A percentile compares a stretch with the other conserved stretches of the same genome.
Evolutionary conservation across 2,888 invertebrate species (phyloP).

Genomic region (Synanthedon vespiformis): DNA sequence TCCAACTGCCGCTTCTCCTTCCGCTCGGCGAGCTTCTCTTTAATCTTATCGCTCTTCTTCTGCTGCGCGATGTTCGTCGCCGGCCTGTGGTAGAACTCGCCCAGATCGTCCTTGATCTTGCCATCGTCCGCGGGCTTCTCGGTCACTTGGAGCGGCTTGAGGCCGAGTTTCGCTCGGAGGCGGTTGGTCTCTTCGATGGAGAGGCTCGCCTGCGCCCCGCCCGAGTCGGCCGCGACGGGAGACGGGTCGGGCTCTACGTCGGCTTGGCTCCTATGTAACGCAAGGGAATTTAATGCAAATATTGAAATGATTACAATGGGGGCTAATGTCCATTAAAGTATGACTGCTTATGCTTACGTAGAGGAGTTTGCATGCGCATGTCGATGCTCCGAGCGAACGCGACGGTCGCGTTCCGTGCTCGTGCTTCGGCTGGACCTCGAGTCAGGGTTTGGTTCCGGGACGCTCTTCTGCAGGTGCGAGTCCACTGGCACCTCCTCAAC

Average conservation of each 20-base stretch:
- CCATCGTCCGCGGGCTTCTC: constrained; percentile 50
- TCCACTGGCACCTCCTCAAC: constrained; percentile 66
- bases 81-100: constrained; percentile 90
- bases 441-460: constrained; percentile 12
- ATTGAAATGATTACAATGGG: too few species aligned
- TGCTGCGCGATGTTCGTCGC: constrained; percentile 81
- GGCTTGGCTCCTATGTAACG: constrained; percentile 4
- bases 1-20: constrained; percentile 85
- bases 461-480: constrained; percentile 32
- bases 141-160: constrained; percentile 87
- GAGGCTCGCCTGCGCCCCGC: constrained; percentile 67
- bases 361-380: too few species aligned
- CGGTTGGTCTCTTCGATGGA: constrained; percentile 90
- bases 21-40: constrained; percentile 80
- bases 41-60: constrained; percentile 82
- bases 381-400: constrained; percentile 11
- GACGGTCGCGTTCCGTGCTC: constrained; percentile 22
- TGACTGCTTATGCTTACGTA: too few species aligned
- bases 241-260: constrained; percentile 20
- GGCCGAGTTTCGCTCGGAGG: constrained; percentile 90
- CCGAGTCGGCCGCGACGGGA: constrained; percentile 28
- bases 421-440: constrained; percentile 27
- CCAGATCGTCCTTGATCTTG: constrained; percentile 70
- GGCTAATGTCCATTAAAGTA: too few species aligned
- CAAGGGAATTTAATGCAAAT: neutral